These are phyloP conservation scores for Luidia sarsii DNA, from an alignment of 53 echinoderm and acorn worm species.

Conservation along the genomic window DNA sequence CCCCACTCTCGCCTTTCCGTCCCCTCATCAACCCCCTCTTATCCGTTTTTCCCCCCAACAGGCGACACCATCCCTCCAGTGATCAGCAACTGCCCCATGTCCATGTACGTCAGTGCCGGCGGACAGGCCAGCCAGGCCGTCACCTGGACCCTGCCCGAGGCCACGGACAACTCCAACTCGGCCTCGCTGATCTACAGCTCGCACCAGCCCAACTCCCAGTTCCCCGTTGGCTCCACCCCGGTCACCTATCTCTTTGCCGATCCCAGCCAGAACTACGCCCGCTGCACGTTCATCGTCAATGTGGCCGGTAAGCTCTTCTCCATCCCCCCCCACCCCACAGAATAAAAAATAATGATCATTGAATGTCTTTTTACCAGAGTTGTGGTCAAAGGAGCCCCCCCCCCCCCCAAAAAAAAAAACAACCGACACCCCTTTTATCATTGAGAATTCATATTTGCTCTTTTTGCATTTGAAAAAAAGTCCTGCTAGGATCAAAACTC, in stretches of 20 bases:
- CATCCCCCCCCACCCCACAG: too few species aligned
- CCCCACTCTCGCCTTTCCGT: neutral
- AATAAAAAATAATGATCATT: too few species aligned
- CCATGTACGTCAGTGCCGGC: slow-evolving; percentile 16
- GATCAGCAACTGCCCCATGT: slow-evolving; percentile 67
- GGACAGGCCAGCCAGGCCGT: slow-evolving; percentile 25
- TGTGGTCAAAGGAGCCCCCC: too few species aligned
- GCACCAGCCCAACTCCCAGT: slow-evolving; percentile 59
- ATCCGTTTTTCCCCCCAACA: slow-evolving; percentile 3
- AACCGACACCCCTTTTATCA: too few species aligned
- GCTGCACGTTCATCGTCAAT: slow-evolving; percentile 63
- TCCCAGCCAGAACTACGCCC: slow-evolving; percentile 67
- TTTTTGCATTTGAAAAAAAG: too few species aligned
- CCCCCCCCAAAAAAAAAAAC: too few species aligned
- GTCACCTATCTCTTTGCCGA: slow-evolving; percentile 77
- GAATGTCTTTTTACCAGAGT: too few species aligned
- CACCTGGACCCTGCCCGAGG: slow-evolving; percentile 69
- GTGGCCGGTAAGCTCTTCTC: slow-evolving; percentile 52
- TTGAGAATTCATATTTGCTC: too few species aligned
- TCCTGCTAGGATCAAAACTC: too few species aligned
- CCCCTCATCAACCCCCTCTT: too few species aligned
- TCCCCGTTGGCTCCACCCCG: slow-evolving; percentile 61
- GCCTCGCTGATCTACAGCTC: slow-evolving; percentile 50
- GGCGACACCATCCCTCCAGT: slow-evolving; percentile 61
- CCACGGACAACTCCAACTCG: slow-evolving; percentile 62